A percentile compares a stretch with the other conserved stretches of the same genome.
These are phyloP conservation scores for Isaurus tuberculatus DNA, from an alignment of 92 coral and sea anemone species.

Conservation along the genomic window DNA sequence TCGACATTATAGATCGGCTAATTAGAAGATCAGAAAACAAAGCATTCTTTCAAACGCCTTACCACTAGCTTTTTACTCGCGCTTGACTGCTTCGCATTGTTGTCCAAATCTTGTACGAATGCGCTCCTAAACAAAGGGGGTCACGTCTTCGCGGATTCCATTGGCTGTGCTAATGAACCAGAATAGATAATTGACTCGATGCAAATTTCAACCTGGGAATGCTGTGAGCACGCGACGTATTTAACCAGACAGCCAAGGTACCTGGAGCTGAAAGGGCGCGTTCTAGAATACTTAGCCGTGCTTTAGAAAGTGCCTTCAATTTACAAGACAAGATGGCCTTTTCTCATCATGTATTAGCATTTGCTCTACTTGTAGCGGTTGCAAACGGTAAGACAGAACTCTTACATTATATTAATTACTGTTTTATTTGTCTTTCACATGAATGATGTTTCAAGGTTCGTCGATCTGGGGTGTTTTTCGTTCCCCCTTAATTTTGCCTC, in stretches of 20 bases:
- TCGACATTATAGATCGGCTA: too few species aligned
- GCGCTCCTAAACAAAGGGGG: too few species aligned
- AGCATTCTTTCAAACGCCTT: too few species aligned
- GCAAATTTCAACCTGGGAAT: neutral
- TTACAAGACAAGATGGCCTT: constrained; percentile 1
- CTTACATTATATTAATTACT: neutral
- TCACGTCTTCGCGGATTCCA: too few species aligned
- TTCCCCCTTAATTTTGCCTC: too few species aligned
- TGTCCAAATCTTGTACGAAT: too few species aligned
- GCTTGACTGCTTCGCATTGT: too few species aligned
- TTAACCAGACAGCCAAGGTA: neutral
- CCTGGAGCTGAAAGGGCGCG: neutral
- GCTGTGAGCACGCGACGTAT: constrained; percentile 6
- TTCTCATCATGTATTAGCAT: neutral
- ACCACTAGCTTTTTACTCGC: too few species aligned
- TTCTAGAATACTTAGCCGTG: neutral
- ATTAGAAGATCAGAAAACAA: too few species aligned
- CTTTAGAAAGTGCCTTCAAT: neutral
- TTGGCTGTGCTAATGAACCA: too few species aligned
- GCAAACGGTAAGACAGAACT: constrained; percentile 19
- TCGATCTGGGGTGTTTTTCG: neutral
- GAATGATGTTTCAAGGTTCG: neutral
- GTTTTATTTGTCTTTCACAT: neutral
- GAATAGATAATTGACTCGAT: too few species aligned
- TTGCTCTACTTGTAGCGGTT: neutral